Percentiles rank a stretch among this genome's conserved stretches.
Evolutionary conservation across 2,888 invertebrate genomes (phyloP).

Genomic region (Watsonalla binaria): DNA sequence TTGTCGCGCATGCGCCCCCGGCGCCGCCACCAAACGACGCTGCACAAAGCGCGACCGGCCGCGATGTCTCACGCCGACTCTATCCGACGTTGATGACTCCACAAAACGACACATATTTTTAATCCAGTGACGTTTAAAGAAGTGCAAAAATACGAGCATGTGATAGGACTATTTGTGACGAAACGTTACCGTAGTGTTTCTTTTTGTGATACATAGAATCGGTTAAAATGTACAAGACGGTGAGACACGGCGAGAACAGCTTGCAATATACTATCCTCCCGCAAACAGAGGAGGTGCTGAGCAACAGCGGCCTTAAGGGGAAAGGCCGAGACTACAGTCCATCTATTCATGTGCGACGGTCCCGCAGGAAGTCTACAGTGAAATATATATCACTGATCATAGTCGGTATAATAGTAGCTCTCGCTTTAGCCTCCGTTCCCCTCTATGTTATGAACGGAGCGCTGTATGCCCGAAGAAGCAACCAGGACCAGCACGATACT

Average conservation of each 20-base stretch:
- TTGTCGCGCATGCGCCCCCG: slow-evolving; percentile 64
- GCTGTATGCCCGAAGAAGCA: slow-evolving; percentile 41
- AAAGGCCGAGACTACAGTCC: slow-evolving; percentile 75
- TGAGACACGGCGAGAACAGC: slow-evolving; percentile 85
- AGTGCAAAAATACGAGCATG: slow-evolving; percentile 53
- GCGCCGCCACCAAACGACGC: slow-evolving; percentile 34
- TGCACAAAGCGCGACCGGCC: slow-evolving; percentile 63
- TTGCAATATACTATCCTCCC: slow-evolving; percentile 86
- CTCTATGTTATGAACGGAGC: slow-evolving; percentile 59
- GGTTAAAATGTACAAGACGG: slow-evolving; percentile 84
- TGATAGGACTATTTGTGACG: slow-evolving; percentile 48
- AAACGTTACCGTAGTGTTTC: slow-evolving; percentile 54
- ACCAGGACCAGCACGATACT: slow-evolving; percentile 35
- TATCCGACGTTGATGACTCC: slow-evolving; percentile 44
- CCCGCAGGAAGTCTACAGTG: slow-evolving; percentile 52
- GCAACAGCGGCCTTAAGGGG: slow-evolving; percentile 78
- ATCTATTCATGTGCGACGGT: slow-evolving; percentile 62
- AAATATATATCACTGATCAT: slow-evolving; percentile 60
- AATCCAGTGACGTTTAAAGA: slow-evolving; percentile 27
- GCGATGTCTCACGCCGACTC: slow-evolving; percentile 52
- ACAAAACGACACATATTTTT: slow-evolving; percentile 30
- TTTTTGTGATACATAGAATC: slow-evolving; percentile 47
- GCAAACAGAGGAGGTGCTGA: slow-evolving; percentile 82
- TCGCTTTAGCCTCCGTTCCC: slow-evolving; percentile 54
- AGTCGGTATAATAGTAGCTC: slow-evolving; percentile 52